Evolutionary conservation across 2,797 vertebrate genomes (phyloP).

Genomic region (Lepus townsendii): DNA sequence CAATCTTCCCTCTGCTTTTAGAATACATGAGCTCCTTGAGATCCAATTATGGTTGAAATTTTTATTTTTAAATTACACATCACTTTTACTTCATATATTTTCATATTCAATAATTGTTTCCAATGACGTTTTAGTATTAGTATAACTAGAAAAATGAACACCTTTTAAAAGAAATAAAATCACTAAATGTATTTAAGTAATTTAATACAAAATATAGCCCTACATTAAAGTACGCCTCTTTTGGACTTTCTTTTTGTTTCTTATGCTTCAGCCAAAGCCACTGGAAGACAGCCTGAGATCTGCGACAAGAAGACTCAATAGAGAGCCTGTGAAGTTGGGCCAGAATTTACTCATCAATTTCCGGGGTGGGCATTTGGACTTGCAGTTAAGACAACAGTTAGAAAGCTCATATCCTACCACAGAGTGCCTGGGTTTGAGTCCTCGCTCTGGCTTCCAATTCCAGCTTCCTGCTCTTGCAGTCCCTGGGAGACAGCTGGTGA

Average conservation of each 20-base stretch:
- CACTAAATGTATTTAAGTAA: background rate
- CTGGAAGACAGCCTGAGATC: background rate
- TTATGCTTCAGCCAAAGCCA: background rate
- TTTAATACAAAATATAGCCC: background rate
- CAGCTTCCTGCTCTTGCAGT: too few species aligned
- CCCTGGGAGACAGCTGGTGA: too few species aligned
- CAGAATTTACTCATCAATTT: too few species aligned
- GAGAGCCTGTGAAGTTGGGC: background rate
- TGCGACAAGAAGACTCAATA: background rate
- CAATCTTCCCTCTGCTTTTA: background rate
- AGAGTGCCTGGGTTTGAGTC: too few species aligned
- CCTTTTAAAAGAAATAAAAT: constrained; percentile 16
- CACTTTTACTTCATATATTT: background rate
- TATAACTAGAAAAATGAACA: background rate
- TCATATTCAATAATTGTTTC: background rate
- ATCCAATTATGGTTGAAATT: background rate
- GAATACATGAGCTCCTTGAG: too few species aligned
- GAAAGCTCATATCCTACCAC: too few species aligned
- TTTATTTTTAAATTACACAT: background rate
- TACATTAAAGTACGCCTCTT: background rate
- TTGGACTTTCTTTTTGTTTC: constrained; percentile 14
- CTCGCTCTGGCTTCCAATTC: too few species aligned
- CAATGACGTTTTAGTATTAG: constrained; percentile 26
- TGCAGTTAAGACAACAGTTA: too few species aligned
- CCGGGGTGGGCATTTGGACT: too few species aligned